These are phyloP conservation scores for Galago senegalensis DNA, from an alignment of 2,797 vertebrate species.

Conservation along the genomic window DNA sequence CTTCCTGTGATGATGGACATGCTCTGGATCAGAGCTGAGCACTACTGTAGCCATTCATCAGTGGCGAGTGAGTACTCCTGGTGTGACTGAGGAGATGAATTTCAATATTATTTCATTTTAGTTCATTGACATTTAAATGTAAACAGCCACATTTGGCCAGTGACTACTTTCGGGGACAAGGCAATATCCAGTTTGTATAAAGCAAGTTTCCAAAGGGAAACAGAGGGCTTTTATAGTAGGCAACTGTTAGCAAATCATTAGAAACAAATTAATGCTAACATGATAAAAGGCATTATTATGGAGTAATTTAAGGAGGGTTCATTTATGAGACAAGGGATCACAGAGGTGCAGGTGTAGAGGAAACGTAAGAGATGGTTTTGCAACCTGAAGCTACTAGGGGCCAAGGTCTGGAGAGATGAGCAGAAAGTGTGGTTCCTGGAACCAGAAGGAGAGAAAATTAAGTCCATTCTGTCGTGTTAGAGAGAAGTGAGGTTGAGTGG, in stretches of 20 bases:
- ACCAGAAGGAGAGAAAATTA: not conserved
- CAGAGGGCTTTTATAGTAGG: not conserved
- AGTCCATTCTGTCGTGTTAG: not conserved
- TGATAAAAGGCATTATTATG: not conserved
- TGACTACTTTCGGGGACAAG: not conserved
- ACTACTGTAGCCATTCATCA: not conserved
- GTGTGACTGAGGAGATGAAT: not conserved
- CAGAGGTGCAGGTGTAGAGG: not conserved
- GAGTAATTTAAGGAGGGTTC: not conserved
- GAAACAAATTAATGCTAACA: not conserved
- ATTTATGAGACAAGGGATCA: not conserved
- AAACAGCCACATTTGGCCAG: not conserved
- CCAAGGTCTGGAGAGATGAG: not conserved
- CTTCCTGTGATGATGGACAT: not conserved
- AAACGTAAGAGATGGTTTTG: not conserved
- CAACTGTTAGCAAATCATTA: conserved; percentile 2
- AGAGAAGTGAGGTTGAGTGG: not conserved
- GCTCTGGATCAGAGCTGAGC: not conserved
- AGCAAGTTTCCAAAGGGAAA: not conserved
- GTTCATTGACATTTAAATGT: not conserved
- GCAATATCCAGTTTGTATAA: not conserved
- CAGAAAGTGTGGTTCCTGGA: not conserved
- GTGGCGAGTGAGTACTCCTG: not conserved
- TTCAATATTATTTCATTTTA: not conserved
- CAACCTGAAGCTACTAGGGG: not conserved